Conservation (phyloP, 2,888 invertebrate genomes). For the Volucella zonaria region DNA sequence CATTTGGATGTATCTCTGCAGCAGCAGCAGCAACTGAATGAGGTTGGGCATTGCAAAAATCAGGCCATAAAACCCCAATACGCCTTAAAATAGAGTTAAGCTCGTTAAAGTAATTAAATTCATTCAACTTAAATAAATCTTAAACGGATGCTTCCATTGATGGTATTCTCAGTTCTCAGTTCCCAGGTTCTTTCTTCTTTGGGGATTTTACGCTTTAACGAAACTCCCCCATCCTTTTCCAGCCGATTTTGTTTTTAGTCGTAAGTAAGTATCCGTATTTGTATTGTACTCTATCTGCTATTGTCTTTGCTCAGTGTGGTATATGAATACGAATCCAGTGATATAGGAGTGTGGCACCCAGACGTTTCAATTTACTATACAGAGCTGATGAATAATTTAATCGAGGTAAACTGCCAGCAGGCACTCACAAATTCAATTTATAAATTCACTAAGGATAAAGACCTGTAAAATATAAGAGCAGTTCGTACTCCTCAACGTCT, state of each 20-base stretch:
- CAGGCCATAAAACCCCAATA: too few relatives aligned
- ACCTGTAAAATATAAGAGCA: not conserved
- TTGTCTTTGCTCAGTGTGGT: not conserved
- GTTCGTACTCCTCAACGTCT: not conserved
- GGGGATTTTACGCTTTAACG: slow-evolving; percentile 4
- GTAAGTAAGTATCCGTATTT: too few relatives aligned
- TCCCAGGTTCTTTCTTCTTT: not conserved
- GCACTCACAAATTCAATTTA: slow-evolving; percentile 35
- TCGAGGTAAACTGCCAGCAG: slow-evolving; percentile 30
- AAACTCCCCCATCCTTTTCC: not conserved
- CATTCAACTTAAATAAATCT: too few relatives aligned
- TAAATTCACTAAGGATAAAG: slow-evolving; percentile 12
- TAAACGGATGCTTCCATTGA: not conserved
- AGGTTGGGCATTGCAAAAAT: too few relatives aligned
- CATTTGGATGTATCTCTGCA: too few relatives aligned
- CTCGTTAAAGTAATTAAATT: too few relatives aligned
- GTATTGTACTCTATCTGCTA: not conserved
- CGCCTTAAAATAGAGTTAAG: too few relatives aligned
- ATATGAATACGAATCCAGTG: too few relatives aligned
- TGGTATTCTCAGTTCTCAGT: too few relatives aligned
- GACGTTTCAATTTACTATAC: slow-evolving; percentile 7
- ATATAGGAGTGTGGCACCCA: not conserved
- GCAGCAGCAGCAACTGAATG: too few relatives aligned
- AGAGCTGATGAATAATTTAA: slow-evolving; percentile 35
- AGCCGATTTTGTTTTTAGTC: too few relatives aligned